Evolutionary conservation across 1,140 invertebrate species (phyloP).

Genomic region (Bombus superbus): DNA sequence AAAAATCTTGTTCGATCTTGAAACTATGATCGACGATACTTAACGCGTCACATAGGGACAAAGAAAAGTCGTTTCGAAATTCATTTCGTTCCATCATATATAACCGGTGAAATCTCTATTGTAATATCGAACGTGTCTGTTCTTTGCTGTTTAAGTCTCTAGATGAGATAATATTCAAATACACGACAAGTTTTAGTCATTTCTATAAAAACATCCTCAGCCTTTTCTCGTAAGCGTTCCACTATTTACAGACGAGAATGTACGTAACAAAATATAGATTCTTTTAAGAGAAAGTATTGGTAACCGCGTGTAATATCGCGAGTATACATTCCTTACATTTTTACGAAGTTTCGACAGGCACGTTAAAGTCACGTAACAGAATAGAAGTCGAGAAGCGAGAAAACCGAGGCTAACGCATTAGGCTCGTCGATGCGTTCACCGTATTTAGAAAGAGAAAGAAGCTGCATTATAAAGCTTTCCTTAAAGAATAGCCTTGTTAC

Average conservation of each 20-base stretch:
- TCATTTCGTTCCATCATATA: too few species aligned
- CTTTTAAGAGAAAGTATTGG: neutral
- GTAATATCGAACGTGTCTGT: too few species aligned
- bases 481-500: neutral
- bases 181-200: neutral
- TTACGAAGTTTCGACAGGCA: neutral
- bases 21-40: neutral
- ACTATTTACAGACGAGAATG: neutral
- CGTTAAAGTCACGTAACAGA: neutral
- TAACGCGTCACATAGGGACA: neutral
- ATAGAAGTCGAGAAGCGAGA: neutral
- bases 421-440: neutral
- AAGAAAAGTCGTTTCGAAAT: neutral
- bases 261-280: neutral
- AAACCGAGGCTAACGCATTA: neutral
- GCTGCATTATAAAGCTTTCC: neutral
- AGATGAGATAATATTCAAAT: neutral
- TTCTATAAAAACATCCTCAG: neutral
- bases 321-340: neutral
- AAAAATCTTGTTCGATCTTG: neutral
- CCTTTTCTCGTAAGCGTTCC: neutral
- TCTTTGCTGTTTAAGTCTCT: neutral
- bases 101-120: too few species aligned
- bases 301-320: neutral
- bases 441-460: neutral